Conservation (phyloP, 2,888 invertebrate genomes). For the Dolichopus griseipennis region DNA sequence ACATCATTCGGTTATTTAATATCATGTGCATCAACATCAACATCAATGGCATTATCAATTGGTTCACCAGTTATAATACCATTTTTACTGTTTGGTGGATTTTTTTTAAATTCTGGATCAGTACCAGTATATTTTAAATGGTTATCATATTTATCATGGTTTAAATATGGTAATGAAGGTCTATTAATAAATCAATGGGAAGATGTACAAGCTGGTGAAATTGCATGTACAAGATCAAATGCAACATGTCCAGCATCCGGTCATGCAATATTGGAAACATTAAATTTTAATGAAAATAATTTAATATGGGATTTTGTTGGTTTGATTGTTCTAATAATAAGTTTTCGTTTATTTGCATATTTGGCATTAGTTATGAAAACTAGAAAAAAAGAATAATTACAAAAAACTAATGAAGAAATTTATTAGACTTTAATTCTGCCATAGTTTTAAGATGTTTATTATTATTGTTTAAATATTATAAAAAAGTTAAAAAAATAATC, state of each 20-base stretch:
- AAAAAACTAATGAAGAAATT: too few relatives aligned
- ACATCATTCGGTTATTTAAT: constrained; percentile 88
- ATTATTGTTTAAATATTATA: too few relatives aligned
- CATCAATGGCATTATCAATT: constrained; percentile 81
- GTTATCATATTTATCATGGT: constrained; percentile 86
- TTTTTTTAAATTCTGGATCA: constrained; percentile 85
- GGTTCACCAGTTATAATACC: constrained; percentile 90
- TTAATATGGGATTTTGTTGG: constrained; percentile 63
- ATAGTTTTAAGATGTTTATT: too few relatives aligned
- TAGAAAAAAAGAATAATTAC: constrained; percentile 51
- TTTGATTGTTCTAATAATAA: constrained; percentile 59
- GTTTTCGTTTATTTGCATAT: constrained; percentile 69
- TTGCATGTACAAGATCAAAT: constrained; percentile 64
- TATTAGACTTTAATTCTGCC: too few relatives aligned
- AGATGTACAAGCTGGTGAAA: constrained; percentile 60
- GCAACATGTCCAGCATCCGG: constrained; percentile 72
- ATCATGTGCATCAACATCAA: constrained; percentile 73
- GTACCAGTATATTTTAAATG: constrained; percentile 76
- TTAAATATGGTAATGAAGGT: constrained; percentile 85
- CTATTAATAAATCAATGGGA: constrained; percentile 83
- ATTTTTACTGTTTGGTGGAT: constrained; percentile 89
- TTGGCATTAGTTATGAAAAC: constrained; percentile 62
- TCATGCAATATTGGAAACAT: constrained; percentile 64
- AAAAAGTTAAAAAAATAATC: too few relatives aligned
- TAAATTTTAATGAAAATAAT: constrained; percentile 65